Evolutionary conservation across 92 coral and sea anemone genomes (phyloP), one percentile per base, ranked within the genome.

Genomic region (Paragorgia papillata): DNA sequence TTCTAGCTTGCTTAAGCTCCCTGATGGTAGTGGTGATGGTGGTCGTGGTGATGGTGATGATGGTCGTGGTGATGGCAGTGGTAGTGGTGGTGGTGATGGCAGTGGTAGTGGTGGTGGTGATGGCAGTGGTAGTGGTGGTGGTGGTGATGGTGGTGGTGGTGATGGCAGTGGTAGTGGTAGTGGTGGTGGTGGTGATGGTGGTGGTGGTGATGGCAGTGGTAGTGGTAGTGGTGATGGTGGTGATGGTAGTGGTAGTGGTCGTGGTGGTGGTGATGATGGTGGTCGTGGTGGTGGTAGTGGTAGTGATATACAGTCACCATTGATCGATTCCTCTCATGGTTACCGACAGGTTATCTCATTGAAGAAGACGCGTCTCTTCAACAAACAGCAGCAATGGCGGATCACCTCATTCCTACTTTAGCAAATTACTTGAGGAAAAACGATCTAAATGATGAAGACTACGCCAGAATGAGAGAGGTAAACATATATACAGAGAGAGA

Each of bases 381-480:
- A 82, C 86, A 92, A 43, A 80, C 92, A 39, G 98, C 98, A 4
- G 98, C 98, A 66, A 94, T 94, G 56, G 92, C 98, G 22, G 98
- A 94, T 79, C 98, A 94, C 86, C 81, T 94, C 18, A 85, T 94
- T 44, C 92, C 89, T 68, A 94, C 98, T 8, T 83, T 94, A 67
- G 88, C 92, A 35, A 91, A 85, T 35, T 94, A 91, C 78, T 82
- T 94, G 26, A 88, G 84, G 28, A 90, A 87, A 62, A 88, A 87
- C 80, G 97, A 91, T 51, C 60, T 94, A 75, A 91, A 92, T 60
- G 89, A 88, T 76, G 90, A 86, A 48, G 87, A 95, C 2, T 94
- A 86, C 74, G 97, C 94, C 2, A 81, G 89, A 27, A 94, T 94
- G 98, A 91, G 98, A 85, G 97, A 94, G 95, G 98, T 94, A 33